phyloP scores from a whole-genome alignment of 2,888 invertebrate species.

The Hypsopygia costalis region DNA sequence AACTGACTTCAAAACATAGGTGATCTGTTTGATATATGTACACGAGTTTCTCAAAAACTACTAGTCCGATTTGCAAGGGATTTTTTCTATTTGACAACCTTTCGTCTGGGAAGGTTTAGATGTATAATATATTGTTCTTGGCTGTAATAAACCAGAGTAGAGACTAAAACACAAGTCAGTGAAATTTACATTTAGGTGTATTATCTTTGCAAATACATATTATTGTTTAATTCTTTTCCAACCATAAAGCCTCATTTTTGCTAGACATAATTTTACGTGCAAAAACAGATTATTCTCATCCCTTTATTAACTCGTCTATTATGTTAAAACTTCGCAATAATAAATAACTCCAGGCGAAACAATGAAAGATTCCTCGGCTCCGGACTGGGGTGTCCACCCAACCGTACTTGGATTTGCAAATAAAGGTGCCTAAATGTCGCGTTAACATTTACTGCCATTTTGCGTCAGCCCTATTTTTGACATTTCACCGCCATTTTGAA shows the following conservation, averaged over 20 bases:
- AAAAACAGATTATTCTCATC: neutral
- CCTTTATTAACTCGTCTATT: constrained; percentile 21
- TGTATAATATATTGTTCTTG: too few species aligned
- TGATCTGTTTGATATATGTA: too few species aligned
- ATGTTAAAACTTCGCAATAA: constrained; percentile 29
- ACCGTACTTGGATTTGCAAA: constrained; percentile 29
- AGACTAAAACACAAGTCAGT: too few species aligned
- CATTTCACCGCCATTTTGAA: constrained; percentile 41
- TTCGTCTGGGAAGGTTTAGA: too few species aligned
- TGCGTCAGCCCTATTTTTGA: constrained; percentile 46
- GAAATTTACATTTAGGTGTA: too few species aligned
- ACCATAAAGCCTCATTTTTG: neutral
- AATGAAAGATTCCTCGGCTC: constrained; percentile 9
- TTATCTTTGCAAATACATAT: too few species aligned
- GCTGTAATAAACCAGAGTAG: too few species aligned
- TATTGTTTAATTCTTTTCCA: too few species aligned
- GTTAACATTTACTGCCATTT: constrained; percentile 32
- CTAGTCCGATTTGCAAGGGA: too few species aligned
- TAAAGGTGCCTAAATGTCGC: constrained; percentile 37
- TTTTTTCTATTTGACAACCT: too few species aligned
- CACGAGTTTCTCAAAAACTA: too few species aligned
- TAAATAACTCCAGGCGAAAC: constrained; percentile 28
- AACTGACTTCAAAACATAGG: too few species aligned
- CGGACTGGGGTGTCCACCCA: constrained; percentile 33
- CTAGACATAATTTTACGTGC: neutral